These are phyloP conservation scores for Bombus picipes DNA, from an alignment of 1,140 invertebrate species.

Conservation along the genomic window DNA sequence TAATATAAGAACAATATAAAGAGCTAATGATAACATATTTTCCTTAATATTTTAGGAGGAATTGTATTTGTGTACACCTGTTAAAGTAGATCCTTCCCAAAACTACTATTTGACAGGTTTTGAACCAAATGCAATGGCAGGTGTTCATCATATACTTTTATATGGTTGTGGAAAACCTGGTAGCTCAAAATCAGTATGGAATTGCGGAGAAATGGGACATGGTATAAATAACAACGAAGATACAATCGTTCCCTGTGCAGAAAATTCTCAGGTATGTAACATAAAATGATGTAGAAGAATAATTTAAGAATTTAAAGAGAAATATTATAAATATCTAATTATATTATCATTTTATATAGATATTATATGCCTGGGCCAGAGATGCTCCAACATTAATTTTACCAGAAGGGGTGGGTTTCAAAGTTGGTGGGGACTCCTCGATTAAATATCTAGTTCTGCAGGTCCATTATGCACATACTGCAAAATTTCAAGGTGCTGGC, in stretches of 20 bases:
- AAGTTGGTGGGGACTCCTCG: conserved; percentile 88
- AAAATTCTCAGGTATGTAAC: conserved; percentile 86
- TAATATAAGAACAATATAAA: neutral
- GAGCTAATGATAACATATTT: neutral
- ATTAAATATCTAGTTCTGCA: conserved; percentile 94
- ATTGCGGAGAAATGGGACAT: conserved; percentile 95
- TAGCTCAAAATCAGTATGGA: conserved; percentile 90
- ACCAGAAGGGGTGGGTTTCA: conserved; percentile 93
- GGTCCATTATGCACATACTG: conserved; percentile 94
- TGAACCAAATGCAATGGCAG: conserved; percentile 95
- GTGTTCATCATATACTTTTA: conserved; percentile 97
- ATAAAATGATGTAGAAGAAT: neutral
- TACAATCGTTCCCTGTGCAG: conserved; percentile 87
- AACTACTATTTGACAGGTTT: conserved; percentile 94
- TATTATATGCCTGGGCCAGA: conserved; percentile 98
- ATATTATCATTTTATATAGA: conserved; percentile 81
- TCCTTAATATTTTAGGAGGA: conserved; percentile 87
- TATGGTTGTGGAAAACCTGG: conserved; percentile 96
- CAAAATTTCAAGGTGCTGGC: conserved; percentile 88
- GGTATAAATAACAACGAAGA: conserved; percentile 76
- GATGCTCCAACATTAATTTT: conserved; percentile 94
- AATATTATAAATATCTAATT: neutral
- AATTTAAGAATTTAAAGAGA: neutral
- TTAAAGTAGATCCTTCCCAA: conserved; percentile 87
- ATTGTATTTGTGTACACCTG: conserved; percentile 92